Base-by-base conservation (phyloP, 1,140 invertebrate species). In the Drosophila orena region DNA sequence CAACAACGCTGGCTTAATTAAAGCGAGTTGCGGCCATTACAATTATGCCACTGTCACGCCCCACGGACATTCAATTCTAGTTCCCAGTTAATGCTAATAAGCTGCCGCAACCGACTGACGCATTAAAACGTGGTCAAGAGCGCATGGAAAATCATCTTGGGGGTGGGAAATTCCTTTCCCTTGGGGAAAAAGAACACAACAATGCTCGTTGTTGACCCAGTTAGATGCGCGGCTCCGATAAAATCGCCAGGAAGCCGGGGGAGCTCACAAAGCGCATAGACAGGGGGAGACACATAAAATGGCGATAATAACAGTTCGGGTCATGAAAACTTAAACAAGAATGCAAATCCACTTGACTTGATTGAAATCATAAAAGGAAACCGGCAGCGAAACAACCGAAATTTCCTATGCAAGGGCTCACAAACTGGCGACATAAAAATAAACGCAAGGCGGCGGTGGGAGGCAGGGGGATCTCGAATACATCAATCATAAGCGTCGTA, bases 341-440 rank as follows among this genome's bases (percentile, higher is more conserved):
- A 80, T 84, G 76, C 52, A 89, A 80, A 80, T 80, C 84, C 84
- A 89, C 84, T 89, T 84, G 79, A 77, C 79, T 89, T 89, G 84
- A 89, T 89, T 89, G 85, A 89, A 89, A 84, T 84, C 85, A 64
- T 84, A 78, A 79, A 77, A 69, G 38, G 52, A 74, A 53, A 15
- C 20, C 7, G 57, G 49, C 30, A 59, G 24, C 35, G 59, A 61
- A 77, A 58, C 64, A 79, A 70, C 75, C 79, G 47, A 44, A 78
- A 72, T 79, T 88, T 68, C 49, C 61, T 61, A 52, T 80, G 52
- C 62, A 54, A 44, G 44, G 37, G 55, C 49, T 34, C 43, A 64
- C 58, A 62, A 79, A 85, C 68, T 69, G 81, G 52, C 55, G 69
- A 68, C 65, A 85, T 77, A 77, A 85, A 85, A 85, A 59, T 79